phyloP scores from a whole-genome alignment of 1,140 invertebrate species.

The Drosophila punjabiensis region DNA sequence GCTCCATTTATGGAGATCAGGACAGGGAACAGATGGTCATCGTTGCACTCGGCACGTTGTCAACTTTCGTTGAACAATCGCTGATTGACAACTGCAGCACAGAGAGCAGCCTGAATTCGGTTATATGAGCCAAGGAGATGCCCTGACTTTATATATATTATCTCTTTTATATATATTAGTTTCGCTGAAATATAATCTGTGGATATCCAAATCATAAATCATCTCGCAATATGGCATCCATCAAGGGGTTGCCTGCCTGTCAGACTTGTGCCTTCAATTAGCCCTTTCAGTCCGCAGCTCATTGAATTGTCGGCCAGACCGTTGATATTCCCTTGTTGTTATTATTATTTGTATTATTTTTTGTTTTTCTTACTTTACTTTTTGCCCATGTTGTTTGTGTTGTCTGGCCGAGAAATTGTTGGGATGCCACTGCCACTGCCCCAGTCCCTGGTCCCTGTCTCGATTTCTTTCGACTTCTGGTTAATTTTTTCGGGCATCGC shows the following conservation, averaged over 20 bases:
- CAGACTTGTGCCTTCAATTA: conserved; percentile 31
- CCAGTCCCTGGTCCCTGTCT: conserved; percentile 11
- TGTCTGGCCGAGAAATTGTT: conserved; percentile 77
- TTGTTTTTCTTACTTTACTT: conserved; percentile 12
- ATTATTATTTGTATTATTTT: conserved; percentile 4
- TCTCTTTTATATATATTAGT: background rate
- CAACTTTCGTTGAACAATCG: conserved; percentile 64
- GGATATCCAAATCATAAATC: conserved; percentile 10
- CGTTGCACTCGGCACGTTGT: conserved; percentile 63
- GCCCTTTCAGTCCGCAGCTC: conserved; percentile 32
- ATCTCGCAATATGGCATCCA: conserved; percentile 9
- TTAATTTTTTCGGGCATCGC: conserved; percentile 42
- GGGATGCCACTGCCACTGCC: conserved; percentile 59
- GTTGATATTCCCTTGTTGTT: conserved; percentile 1
- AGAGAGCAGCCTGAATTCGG: background rate
- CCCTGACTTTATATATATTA: background rate
- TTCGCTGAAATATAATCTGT: background rate
- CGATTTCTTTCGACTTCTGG: conserved; percentile 33
- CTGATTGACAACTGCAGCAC: conserved; percentile 31
- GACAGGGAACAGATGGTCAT: conserved; percentile 68
- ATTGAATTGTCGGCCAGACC: conserved; percentile 43
- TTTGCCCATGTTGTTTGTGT: conserved; percentile 56
- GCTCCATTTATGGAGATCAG: conserved; percentile 48
- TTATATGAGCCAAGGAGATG: background rate
- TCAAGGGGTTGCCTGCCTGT: conserved; percentile 2